Percentiles rank a stretch among this genome's conserved stretches.
Conservation (phyloP, 2,113 vertebrate genomes). For the Salminus brasiliensis region DNA sequence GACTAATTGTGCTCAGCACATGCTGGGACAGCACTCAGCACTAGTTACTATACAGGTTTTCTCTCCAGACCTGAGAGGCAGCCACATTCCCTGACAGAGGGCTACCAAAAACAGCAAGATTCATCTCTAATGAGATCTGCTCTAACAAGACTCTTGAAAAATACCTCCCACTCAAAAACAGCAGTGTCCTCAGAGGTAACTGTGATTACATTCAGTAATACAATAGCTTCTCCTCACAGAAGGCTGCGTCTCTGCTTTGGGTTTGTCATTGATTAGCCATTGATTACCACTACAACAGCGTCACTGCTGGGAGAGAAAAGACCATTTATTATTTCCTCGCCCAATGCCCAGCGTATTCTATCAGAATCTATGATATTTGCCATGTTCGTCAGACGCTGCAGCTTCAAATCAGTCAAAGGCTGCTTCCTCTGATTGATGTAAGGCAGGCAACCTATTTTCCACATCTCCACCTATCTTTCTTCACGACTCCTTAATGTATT, state of each 20-base stretch:
- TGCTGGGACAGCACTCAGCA: too few species aligned
- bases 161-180: not conserved
- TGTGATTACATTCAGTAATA: not conserved
- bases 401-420: not conserved
- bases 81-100: not conserved
- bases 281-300: slow-evolving; percentile 22
- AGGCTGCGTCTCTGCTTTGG: not conserved
- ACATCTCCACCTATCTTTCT: not conserved
- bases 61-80: too few species aligned
- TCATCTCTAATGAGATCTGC: not conserved
- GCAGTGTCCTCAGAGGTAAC: not conserved
- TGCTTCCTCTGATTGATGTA: not conserved
- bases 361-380: slow-evolving; percentile 9
- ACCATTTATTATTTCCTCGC: not conserved
- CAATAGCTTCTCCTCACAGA: not conserved
- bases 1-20: too few species aligned
- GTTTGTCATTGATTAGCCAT: slow-evolving; percentile 35
- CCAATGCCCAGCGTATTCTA: slow-evolving; percentile 13
- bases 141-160: not conserved
- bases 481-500: not conserved
- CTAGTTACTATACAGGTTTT: too few species aligned
- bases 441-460: not conserved
- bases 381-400: not conserved
- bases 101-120: not conserved
- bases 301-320: not conserved